Percentiles rank a stretch among this genome's conserved stretches.
phyloP scores from a whole-genome alignment of 2,888 invertebrate genomes.

The Caenorhabditis wallacei region DNA sequence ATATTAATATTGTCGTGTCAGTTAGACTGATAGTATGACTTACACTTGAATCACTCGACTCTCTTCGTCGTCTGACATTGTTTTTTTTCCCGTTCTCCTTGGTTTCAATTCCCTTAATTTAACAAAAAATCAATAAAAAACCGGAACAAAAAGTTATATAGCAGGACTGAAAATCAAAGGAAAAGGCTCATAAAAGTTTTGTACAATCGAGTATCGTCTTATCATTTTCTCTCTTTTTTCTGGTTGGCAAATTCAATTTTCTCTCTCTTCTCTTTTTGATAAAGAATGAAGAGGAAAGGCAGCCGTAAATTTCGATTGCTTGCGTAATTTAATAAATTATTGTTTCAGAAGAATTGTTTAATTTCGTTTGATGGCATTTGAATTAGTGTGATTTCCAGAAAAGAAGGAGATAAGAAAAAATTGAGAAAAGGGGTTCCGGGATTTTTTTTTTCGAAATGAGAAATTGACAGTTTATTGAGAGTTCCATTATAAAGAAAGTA shows the following conservation, averaged over 20 bases:
- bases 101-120: not conserved
- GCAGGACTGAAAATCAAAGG: conserved; percentile 48
- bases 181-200: conserved; percentile 40
- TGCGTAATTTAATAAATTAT: conserved; percentile 24
- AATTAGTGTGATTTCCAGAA: not conserved
- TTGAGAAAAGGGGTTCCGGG: not conserved
- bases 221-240: conserved; percentile 10
- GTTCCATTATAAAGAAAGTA: not conserved
- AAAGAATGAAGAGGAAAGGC: conserved; percentile 10
- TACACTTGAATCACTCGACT: conserved; percentile 42
- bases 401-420: not conserved
- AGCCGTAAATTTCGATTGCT: conserved; percentile 31
- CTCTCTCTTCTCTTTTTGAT: conserved; percentile 25
- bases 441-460: too few relatives aligned
- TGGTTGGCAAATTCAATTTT: conserved; percentile 40
- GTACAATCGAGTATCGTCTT: conserved; percentile 7
- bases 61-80: conserved; percentile 53
- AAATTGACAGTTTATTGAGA: not conserved
- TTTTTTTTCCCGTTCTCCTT: not conserved
- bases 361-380: conserved; percentile 15
- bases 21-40: conserved; percentile 27
- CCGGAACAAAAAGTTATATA: conserved; percentile 11
- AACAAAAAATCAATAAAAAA: conserved; percentile 1
- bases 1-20: conserved; percentile 7
- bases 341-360: not conserved